Percentiles rank a stretch among this genome's conserved stretches.
Conservation (phyloP, 2,888 invertebrate genomes). For the Melanophora roralis region DNA sequence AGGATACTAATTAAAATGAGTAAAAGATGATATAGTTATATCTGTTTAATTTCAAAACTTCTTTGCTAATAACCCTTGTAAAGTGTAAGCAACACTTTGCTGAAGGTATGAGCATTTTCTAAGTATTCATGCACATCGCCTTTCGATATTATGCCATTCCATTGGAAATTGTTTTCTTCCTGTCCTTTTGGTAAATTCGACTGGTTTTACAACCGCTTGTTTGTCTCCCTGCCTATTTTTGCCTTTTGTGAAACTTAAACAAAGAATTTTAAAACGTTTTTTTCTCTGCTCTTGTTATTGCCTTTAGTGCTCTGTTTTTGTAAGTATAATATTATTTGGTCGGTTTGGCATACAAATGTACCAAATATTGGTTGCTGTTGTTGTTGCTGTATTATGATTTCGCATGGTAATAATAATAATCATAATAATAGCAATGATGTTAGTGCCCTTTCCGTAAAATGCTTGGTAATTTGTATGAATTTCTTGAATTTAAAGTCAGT, state of each 20-base stretch:
- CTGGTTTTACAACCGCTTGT: neutral
- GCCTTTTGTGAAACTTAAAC: neutral
- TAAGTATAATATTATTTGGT: conserved; percentile 39
- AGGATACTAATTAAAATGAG: no score
- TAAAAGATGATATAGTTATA: no score
- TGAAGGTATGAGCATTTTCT: no score
- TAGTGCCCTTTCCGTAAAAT: neutral
- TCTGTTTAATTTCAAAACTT: no score
- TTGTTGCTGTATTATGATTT: conserved; percentile 47
- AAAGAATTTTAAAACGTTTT: neutral
- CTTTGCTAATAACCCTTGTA: no score
- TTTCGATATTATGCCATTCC: neutral
- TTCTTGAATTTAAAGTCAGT: neutral
- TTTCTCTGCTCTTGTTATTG: neutral
- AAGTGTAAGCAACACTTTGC: no score
- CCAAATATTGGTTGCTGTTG: conserved; percentile 21
- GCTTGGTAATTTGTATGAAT: conserved; percentile 18
- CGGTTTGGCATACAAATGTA: conserved; percentile 38
- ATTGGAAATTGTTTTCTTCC: conserved; percentile 15
- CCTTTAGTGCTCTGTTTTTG: neutral
- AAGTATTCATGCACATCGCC: no score
- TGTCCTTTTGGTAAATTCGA: neutral
- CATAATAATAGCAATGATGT: conserved; percentile 37
- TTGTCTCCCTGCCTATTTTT: neutral
- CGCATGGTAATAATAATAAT: conserved; percentile 53